phyloP scores from a whole-genome alignment of 2,888 invertebrate genomes.

The Sarcophaga caerulescens region DNA sequence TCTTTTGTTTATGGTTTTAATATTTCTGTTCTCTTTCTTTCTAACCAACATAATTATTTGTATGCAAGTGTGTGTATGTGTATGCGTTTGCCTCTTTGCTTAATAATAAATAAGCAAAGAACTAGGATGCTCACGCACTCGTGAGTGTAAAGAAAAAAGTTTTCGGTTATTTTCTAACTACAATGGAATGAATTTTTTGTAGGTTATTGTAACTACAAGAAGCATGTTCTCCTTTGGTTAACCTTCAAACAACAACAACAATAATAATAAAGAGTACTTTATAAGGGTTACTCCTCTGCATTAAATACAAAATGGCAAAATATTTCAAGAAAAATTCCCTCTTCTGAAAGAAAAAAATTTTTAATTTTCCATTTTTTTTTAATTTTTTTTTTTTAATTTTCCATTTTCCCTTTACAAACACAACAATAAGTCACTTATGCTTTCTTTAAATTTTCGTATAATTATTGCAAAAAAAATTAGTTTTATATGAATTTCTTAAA shows the following conservation, averaged over 20 bases:
- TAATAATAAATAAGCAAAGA: no score
- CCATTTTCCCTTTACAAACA: neutral
- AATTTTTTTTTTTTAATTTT: neutral
- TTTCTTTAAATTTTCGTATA: no score
- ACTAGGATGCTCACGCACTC: conserved; percentile 55
- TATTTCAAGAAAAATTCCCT: conserved; percentile 31
- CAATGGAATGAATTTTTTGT: conserved; percentile 53
- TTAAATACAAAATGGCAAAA: conserved; percentile 16
- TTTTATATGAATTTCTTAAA: conserved; percentile 22
- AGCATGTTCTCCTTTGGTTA: conserved; percentile 49
- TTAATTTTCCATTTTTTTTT: neutral
- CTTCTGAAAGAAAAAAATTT: conserved; percentile 31
- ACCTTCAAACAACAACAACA: conserved; percentile 68
- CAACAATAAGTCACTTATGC: neutral
- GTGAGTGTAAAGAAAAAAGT: neutral
- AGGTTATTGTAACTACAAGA: conserved; percentile 15
- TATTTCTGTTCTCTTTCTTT: conserved; percentile 41
- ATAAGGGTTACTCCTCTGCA: conserved; percentile 67
- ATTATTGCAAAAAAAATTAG: neutral
- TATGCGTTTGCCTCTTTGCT: conserved; percentile 41
- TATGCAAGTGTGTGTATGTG: neutral
- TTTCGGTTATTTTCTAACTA: conserved; percentile 41
- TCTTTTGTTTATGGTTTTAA: no score
- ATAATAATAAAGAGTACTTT: conserved; percentile 52
- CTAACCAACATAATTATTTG: conserved; percentile 55